phyloP scores from a whole-genome alignment of 2,888 invertebrate genomes.

The Protophormia terraenovae region DNA sequence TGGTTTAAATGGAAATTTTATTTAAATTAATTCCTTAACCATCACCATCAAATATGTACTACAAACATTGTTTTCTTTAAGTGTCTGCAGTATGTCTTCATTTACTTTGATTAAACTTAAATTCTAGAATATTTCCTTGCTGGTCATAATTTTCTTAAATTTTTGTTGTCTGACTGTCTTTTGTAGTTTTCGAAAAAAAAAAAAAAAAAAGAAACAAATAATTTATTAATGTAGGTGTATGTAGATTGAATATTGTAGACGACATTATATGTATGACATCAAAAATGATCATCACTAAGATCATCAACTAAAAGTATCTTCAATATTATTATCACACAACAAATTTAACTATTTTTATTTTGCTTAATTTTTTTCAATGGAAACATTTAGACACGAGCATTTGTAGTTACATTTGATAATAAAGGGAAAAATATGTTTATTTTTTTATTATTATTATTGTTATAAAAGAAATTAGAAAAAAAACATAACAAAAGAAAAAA shows the following conservation, averaged over 20 bases:
- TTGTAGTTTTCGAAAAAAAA: conserved; percentile 2
- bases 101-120: conserved; percentile 41
- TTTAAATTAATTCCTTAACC: too few species aligned
- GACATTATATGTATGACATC: conserved; percentile 39
- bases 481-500: not conserved
- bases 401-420: conserved; percentile 6
- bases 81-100: conserved; percentile 27
- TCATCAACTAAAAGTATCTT: not conserved
- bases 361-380: not conserved
- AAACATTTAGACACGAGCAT: conserved; percentile 10
- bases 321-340: not conserved
- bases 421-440: not conserved
- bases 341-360: conserved; percentile 23
- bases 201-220: not conserved
- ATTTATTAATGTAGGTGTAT: conserved; percentile 56
- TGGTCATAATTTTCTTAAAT: conserved; percentile 3
- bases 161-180: conserved; percentile 13
- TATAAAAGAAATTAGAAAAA: not conserved
- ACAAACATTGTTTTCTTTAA: not conserved
- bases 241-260: conserved; percentile 18
- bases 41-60: too few species aligned
- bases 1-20: not conserved
- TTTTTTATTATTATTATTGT: not conserved
- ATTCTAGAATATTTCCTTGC: conserved; percentile 52
- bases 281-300: conserved; percentile 36